phyloP scores from a whole-genome alignment of 2,888 invertebrate genomes.

The Idaea straminata region DNA sequence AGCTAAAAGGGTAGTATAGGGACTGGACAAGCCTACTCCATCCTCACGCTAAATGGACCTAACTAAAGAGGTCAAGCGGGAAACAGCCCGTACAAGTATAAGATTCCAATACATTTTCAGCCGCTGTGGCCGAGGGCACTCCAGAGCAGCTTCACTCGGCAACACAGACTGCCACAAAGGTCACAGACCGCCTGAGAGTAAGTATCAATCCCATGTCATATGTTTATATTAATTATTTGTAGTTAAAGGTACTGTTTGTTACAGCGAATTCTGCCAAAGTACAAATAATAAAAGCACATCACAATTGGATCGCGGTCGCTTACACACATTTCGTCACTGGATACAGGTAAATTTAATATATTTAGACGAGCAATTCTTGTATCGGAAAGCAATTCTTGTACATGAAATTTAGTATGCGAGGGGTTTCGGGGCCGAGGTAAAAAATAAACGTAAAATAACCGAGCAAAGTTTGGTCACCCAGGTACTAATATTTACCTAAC shows the following conservation, averaged over 20 bases:
- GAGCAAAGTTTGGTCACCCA: too few relatives aligned
- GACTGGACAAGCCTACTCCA: too few relatives aligned
- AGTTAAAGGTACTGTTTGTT: slow-evolving; percentile 39
- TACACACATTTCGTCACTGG: slow-evolving; percentile 98
- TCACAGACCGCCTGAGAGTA: slow-evolving; percentile 68
- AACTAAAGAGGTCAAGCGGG: background rate
- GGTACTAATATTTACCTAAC: too few relatives aligned
- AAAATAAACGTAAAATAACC: too few relatives aligned
- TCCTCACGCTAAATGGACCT: too few relatives aligned
- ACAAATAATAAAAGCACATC: slow-evolving; percentile 96
- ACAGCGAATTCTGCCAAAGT: slow-evolving; percentile 88
- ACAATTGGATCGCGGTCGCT: slow-evolving; percentile 98
- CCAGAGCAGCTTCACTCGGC: slow-evolving; percentile 90
- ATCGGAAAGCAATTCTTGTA: too few relatives aligned
- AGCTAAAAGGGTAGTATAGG: too few relatives aligned
- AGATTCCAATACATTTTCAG: slow-evolving; percentile 38
- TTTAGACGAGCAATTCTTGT: too few relatives aligned
- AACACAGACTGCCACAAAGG: slow-evolving; percentile 72
- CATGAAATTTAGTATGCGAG: too few relatives aligned
- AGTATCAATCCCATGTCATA: slow-evolving; percentile 27
- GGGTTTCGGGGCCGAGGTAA: too few relatives aligned
- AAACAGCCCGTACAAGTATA: too few relatives aligned
- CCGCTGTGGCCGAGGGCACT: slow-evolving; percentile 83
- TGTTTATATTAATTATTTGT: background rate
- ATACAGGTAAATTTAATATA: slow-evolving; percentile 84